Evolutionary conservation across 1,140 invertebrate genomes (phyloP).

Genomic region (Drosophila baimaii): DNA sequence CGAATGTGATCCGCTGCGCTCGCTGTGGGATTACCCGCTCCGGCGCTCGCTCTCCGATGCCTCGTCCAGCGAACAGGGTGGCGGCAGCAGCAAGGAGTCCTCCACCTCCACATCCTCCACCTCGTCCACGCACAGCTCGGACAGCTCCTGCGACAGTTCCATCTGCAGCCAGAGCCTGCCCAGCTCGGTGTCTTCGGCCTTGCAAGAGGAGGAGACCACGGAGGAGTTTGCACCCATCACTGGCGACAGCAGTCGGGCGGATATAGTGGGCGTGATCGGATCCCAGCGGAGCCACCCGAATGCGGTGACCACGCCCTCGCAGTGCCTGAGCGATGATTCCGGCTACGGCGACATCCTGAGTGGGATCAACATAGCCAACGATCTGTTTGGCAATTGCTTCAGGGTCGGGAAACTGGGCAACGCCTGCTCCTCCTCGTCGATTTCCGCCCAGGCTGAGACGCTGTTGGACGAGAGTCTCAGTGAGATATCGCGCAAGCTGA

Average conservation of each 20-base stretch:
- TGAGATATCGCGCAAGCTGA: constrained; percentile 82
- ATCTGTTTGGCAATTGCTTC: constrained; percentile 76
- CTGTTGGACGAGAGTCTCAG: constrained; percentile 78
- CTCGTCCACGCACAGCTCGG: constrained; percentile 63
- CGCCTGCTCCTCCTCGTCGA: constrained; percentile 20
- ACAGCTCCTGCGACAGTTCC: constrained; percentile 71
- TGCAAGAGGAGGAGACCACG: constrained; percentile 51
- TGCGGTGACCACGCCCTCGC: constrained; percentile 35
- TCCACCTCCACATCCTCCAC: constrained; percentile 65
- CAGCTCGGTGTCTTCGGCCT: constrained; percentile 2
- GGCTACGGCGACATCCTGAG: constrained; percentile 80
- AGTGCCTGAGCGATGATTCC: constrained; percentile 79
- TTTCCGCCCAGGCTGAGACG: constrained; percentile 59
- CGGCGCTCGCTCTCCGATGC: constrained; percentile 78
- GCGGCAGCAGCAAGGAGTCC: constrained; percentile 45
- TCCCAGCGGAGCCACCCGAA: constrained; percentile 65
- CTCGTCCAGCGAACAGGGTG: constrained; percentile 58
- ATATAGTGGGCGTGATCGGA: constrained; percentile 83
- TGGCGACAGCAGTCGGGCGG: constrained; percentile 67
- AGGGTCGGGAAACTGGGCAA: constrained; percentile 17
- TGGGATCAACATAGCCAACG: constrained; percentile 79
- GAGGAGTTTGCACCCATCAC: constrained; percentile 74
- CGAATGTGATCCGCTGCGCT: constrained; percentile 90
- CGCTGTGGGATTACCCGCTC: constrained; percentile 88
- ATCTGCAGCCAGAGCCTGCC: constrained; percentile 55